A percentile compares a stretch with the other conserved stretches of the same genome.
phyloP scores from a whole-genome alignment of 1,140 invertebrate species.

The Drosophila fuyamai region DNA sequence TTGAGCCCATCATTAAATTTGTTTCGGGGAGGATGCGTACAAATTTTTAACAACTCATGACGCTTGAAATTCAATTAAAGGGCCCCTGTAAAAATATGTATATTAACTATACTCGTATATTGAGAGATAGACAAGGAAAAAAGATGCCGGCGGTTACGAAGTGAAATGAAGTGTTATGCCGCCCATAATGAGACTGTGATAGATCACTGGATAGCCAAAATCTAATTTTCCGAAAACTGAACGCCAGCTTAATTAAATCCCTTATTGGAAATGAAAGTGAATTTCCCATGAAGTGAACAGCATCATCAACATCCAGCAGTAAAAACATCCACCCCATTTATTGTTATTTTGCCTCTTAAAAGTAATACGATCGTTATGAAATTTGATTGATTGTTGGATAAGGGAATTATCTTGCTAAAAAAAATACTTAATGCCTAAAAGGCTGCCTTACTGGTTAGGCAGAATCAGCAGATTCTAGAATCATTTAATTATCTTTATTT shows the following conservation, averaged over 20 bases:
- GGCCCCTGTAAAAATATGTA: slow-evolving; percentile 9
- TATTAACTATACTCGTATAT: too few relatives aligned
- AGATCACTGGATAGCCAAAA: slow-evolving; percentile 25
- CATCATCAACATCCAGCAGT: slow-evolving; percentile 2
- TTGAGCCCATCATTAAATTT: slow-evolving; percentile 28
- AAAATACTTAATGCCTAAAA: background rate
- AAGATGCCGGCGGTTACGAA: slow-evolving; percentile 6
- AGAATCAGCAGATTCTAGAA: background rate
- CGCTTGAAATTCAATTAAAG: slow-evolving; percentile 35
- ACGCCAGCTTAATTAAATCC: slow-evolving; percentile 26
- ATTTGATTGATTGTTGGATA: slow-evolving; percentile 6
- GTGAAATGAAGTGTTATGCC: slow-evolving; percentile 14
- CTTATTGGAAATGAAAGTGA: slow-evolving; percentile 27
- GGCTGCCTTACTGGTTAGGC: too few relatives aligned
- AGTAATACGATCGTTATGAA: slow-evolving; percentile 12
- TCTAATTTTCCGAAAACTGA: slow-evolving; percentile 22
- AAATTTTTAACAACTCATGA: slow-evolving; percentile 34
- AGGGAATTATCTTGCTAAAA: background rate
- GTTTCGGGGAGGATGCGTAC: slow-evolving; percentile 39
- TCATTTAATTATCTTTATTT: too few relatives aligned
- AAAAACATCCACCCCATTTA: background rate
- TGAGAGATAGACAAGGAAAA: background rate
- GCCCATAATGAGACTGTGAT: slow-evolving; percentile 39
- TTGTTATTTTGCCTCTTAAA: background rate
- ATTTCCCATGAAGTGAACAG: slow-evolving; percentile 40